phyloP scores from a whole-genome alignment of 2,888 invertebrate species.

The Aproaerema taeniolella region DNA sequence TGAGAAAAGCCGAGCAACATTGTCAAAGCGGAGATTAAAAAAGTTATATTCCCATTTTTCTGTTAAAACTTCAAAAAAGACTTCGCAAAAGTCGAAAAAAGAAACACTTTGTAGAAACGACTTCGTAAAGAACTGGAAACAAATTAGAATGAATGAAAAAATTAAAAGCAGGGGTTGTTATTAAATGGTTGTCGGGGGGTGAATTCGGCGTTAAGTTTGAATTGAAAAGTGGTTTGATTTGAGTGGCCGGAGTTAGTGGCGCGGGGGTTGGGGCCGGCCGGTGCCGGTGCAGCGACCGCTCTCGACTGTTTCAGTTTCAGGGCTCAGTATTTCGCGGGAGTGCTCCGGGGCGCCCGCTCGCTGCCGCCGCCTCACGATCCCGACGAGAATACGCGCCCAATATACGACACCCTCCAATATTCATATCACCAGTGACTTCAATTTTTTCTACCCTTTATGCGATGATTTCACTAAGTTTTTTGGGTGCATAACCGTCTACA shows the following conservation, averaged over 20 bases:
- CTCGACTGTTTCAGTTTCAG: conserved; percentile 37
- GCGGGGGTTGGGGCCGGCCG: background rate
- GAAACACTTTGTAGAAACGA: no score
- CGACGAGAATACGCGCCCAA: background rate
- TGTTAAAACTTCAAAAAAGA: no score
- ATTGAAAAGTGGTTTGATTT: conserved; percentile 11
- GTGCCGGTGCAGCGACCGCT: conserved; percentile 10
- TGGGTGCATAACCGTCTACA: conserved; percentile 31
- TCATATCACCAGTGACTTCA: background rate
- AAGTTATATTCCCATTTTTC: background rate
- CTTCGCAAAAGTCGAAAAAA: no score
- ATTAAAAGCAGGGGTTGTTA: background rate
- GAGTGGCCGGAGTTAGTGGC: conserved; percentile 8
- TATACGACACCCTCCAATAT: background rate
- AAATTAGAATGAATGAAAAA: background rate
- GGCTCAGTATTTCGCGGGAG: conserved; percentile 39
- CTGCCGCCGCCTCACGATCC: conserved; percentile 5
- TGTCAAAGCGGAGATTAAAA: no score
- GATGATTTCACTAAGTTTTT: conserved; percentile 9
- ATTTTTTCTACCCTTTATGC: no score
- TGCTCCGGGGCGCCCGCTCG: conserved; percentile 31
- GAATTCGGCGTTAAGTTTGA: background rate
- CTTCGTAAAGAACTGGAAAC: no score
- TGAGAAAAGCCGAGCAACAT: no score
- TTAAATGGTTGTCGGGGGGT: background rate